Base-by-base conservation (phyloP, 2,113 vertebrate genomes). In the Otus sunia region DNA sequence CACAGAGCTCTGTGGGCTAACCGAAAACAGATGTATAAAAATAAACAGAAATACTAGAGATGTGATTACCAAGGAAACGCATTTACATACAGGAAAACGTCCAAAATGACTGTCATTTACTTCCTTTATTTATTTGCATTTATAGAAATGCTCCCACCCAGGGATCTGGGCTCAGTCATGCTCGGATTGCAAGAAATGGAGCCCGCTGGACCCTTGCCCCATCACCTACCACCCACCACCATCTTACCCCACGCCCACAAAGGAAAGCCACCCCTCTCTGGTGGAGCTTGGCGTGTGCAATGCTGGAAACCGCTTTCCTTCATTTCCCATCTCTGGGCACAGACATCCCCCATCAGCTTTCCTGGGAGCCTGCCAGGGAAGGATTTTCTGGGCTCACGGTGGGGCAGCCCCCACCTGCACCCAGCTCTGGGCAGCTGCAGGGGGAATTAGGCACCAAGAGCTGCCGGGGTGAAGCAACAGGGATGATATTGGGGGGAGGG, bases 11-110 rank as follows among this genome's bases (percentile, higher is more conserved):
- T 71, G 80, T 32, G 73, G 71, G 88, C 94, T 96, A 93, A 96
- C 63, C 5, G 0, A 90, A 96, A 95, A 76, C 96, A 97, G 96
- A 94, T 95, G 96, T 88, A 96, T 73, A 94, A 94, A 97, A 96
- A 93, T 95, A 96, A 97, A 96, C 90, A 96, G 96, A 92, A 95
- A 96, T 93, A 96, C 93, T 92, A 90, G 93, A 92, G 95, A 95
- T 94, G 95, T 88, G 93, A 97, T 97, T 96, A 96, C 96, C 96
- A 96, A 97, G 96, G 96, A 97, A 95, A 97, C 96, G 29, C 95
- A 97, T 96, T 96, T 96, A 29, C 90, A 96, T 96, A 95, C 58
- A 96, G 95, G 96, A 95, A 96, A 95, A 94, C 11, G 37, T 92
- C 96, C 96, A 96, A 94, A 96, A 90, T 19, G n/a, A 93, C 92